Percentiles rank a stretch among this genome's conserved stretches.
Conservation (phyloP, 2,113 vertebrate genomes). For the Eulemur rufifrons region DNA sequence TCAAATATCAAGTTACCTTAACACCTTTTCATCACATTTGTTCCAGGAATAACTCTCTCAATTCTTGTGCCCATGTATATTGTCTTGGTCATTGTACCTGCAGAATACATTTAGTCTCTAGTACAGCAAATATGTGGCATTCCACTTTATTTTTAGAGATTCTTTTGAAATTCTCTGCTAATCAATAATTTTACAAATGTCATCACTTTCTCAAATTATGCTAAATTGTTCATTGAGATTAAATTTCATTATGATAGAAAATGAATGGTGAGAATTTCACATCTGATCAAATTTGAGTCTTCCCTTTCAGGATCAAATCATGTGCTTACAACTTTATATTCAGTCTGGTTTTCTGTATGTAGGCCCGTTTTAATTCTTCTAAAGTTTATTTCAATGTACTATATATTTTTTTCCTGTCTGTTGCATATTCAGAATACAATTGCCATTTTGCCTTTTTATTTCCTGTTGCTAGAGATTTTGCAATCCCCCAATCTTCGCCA, state of each 20-base stretch:
- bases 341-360: background rate
- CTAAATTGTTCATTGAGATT: background rate
- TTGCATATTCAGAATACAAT: background rate
- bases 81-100: background rate
- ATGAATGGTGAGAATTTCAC: background rate
- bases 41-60: background rate
- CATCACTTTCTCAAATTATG: background rate
- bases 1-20: background rate
- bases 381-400: background rate
- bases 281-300: background rate
- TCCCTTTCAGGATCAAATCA: background rate
- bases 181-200: background rate
- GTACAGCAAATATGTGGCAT: background rate
- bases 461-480: background rate
- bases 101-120: background rate
- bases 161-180: background rate
- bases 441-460: background rate
- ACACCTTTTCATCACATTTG: background rate
- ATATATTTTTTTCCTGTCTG: background rate
- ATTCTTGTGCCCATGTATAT: background rate
- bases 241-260: background rate
- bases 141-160: background rate
- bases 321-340: background rate
- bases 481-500: background rate
- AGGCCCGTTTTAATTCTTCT: background rate